Evolutionary conservation across 2,113 vertebrate genomes (phyloP), one percentile per base, ranked within the genome.

Genomic region (Nestor notabilis): DNA sequence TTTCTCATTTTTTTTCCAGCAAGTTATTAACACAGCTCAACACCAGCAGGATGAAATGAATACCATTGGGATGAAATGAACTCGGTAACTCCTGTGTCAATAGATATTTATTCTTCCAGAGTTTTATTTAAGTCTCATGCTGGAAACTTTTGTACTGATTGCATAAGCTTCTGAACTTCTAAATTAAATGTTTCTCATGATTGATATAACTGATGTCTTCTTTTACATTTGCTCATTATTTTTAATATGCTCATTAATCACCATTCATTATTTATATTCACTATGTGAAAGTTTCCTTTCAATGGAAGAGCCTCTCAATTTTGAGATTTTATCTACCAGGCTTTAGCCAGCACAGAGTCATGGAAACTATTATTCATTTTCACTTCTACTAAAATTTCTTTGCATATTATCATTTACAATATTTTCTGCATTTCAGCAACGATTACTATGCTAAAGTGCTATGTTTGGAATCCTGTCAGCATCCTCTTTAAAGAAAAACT

Each of bases 161-260:
- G 52, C 39, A 68, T 52, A 71, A 83, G 37, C 33, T 78, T 90
- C 69, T 81, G 72, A 93, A 93, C 55, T 83, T 33, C 50, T 83
- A 83, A 86, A 93, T 93, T 81, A 92, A 91, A 78, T 78, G 66
- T 85, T 96, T 90, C 46, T 69, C 17, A 58, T 92, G 8, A 47
- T 55, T 95, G 85, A 56, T 90, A 58, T 29, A 90, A 81, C 7
- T 17, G n/a, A 83, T 64, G 8, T 70, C 33, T 93, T 96, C 28
- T 95, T 93, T 88, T 96, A 69, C n/a, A n/a, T 95, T 93, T 90
- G 24, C 18, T 89, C 50, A 78, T 95, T 74, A 76, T 66, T 83
- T 90, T 86, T 44, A 78, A 27, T 33, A 49, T 44, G 10, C 66
- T 82, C 66, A 84, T 95, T 95, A 93, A 74, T 83, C 60, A 68